Evolutionary conservation across 2,888 invertebrate species (phyloP).

Genomic region (Oscheius sp.): DNA sequence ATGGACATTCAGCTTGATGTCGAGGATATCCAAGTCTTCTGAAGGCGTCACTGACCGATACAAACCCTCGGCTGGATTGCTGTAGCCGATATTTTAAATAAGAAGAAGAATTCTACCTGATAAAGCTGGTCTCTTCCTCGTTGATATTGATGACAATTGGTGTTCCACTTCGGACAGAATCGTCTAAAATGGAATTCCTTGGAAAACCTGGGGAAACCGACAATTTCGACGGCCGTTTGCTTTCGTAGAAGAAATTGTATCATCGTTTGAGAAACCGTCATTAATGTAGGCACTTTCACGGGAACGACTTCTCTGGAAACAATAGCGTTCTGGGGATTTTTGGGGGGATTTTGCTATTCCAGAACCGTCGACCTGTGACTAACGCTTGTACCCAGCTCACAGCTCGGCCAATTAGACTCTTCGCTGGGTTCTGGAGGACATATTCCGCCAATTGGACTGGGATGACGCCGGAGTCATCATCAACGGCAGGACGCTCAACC

Average conservation of each 20-base stretch:
- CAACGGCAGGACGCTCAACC: too few relatives aligned
- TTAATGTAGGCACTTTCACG: constrained; percentile 30
- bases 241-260: constrained; percentile 19
- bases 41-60: constrained; percentile 31
- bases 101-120: neutral
- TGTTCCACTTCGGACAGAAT: constrained; percentile 15
- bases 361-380: too few relatives aligned
- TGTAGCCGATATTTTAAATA: neutral
- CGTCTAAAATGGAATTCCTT: constrained; percentile 12
- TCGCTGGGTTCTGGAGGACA: too few relatives aligned
- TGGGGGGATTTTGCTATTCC: too few relatives aligned
- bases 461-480: too few relatives aligned
- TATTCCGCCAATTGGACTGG: too few relatives aligned
- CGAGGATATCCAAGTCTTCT: constrained; percentile 28
- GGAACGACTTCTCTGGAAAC: constrained; percentile 18
- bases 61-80: constrained; percentile 22
- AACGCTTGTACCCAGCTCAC: too few relatives aligned
- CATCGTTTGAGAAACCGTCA: constrained; percentile 27
- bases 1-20: constrained; percentile 78
- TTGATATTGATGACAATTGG: constrained; percentile 29
- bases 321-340: too few relatives aligned
- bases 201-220: neutral
- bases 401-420: too few relatives aligned
- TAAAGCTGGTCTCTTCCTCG: constrained; percentile 34
- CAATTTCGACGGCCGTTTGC: constrained; percentile 9